phyloP scores from a whole-genome alignment of 1,140 invertebrate species.

The Centruroides sculpturatus region DNA sequence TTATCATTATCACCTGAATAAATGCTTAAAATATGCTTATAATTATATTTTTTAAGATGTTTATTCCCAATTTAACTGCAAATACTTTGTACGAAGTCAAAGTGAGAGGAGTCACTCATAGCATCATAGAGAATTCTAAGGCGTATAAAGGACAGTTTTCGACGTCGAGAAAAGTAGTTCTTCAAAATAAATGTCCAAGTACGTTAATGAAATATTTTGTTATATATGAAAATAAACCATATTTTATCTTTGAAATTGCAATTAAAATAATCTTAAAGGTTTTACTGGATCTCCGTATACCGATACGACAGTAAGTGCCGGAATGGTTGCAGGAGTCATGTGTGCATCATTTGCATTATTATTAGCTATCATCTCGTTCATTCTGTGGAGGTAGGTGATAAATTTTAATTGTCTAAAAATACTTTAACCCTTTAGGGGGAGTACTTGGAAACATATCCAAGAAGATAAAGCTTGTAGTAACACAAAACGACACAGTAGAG shows the following conservation, averaged over 20 bases:
- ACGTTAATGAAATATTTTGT: conserved; percentile 10
- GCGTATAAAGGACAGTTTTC: conserved; percentile 48
- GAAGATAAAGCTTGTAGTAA: too few species aligned
- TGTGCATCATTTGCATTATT: conserved; percentile 55
- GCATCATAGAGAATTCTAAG: conserved; percentile 44
- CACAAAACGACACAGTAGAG: too few species aligned
- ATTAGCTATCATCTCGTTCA: conserved; percentile 49
- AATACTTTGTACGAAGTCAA: conserved; percentile 58
- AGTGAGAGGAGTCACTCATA: conserved; percentile 51
- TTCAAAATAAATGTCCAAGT: conserved; percentile 44
- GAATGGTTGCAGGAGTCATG: conserved; percentile 53
- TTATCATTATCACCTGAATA: neutral
- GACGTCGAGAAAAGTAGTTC: conserved; percentile 42
- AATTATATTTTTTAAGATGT: conserved; percentile 36
- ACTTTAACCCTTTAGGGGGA: too few species aligned
- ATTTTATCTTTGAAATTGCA: neutral
- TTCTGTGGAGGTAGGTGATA: conserved; percentile 56
- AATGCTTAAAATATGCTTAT: neutral
- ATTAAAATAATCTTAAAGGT: neutral
- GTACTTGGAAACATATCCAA: too few species aligned
- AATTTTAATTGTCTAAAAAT: neutral
- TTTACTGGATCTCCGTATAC: conserved; percentile 15
- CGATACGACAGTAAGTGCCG: conserved; percentile 38
- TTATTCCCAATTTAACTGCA: conserved; percentile 54
- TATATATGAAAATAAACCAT: neutral